Evolutionary conservation across 2,888 invertebrate species (phyloP).

Genomic region (Panopea generosa): DNA sequence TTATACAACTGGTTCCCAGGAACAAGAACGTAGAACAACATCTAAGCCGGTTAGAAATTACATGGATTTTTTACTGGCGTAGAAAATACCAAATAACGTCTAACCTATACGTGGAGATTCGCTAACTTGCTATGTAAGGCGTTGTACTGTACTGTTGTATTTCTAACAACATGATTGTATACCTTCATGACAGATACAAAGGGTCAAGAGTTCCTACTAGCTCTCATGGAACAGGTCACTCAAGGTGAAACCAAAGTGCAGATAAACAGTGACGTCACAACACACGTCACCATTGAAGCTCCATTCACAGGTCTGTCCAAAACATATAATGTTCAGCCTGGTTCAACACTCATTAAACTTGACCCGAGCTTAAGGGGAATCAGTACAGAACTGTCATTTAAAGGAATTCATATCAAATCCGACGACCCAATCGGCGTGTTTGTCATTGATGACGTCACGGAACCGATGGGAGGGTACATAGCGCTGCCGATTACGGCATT

Average conservation of each 20-base stretch:
- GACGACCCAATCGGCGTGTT: constrained; percentile 28
- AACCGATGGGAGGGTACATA: constrained; percentile 30
- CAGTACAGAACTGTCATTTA: constrained; percentile 39
- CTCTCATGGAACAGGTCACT: constrained; percentile 22
- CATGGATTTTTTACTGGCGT: no score
- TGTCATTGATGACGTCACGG: constrained; percentile 24
- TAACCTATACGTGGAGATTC: no score
- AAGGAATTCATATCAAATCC: constrained; percentile 40
- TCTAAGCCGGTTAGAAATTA: no score
- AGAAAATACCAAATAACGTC: no score
- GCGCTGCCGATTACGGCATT: constrained; percentile 33
- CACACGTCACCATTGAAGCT: constrained; percentile 32
- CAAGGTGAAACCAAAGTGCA: constrained; percentile 27
- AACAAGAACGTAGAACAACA: no score
- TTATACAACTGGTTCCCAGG: no score
- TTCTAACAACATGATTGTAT: no score
- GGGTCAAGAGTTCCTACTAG: constrained; percentile 39
- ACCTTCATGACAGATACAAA: constrained; percentile 27
- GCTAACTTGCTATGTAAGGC: no score
- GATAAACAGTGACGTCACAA: constrained; percentile 24
- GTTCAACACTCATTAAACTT: constrained; percentile 25
- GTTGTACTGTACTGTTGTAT: no score
- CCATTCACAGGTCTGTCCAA: constrained; percentile 36
- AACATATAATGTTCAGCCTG: constrained; percentile 11
- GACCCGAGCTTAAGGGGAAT: constrained; percentile 24